Evolutionary conservation across 2,797 vertebrate genomes (phyloP), one percentile per base, ranked within the genome.

Genomic region (Thripadectes ignobilis): DNA sequence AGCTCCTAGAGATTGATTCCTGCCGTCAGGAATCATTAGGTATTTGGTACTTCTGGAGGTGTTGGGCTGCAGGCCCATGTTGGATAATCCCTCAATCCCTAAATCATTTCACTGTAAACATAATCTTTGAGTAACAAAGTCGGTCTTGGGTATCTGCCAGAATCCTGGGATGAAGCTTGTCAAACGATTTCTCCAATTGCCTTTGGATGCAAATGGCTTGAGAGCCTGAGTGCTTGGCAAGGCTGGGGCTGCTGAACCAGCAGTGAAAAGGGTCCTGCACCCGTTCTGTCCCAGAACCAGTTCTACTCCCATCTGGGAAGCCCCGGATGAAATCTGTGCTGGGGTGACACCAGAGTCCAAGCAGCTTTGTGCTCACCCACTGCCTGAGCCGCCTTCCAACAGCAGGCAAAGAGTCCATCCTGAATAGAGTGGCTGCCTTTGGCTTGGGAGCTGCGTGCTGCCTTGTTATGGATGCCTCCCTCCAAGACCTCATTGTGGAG

Each of bases 1-100:
- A 23, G 71, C 61, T 91, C 61, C 22, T 1, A 0, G 43, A 89
- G 81, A 96, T 85, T 80, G 92, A 95, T 95, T 89, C 91, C 61
- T 89, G 89, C 86, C 94, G 92, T 94, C 92, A 96, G 92, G 88
- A 96, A 89, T 94, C 73, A 80, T 96, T 94, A 93, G 92, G 66
- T 75, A 15, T 81, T 91, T 79, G 86, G 68, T 96, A 32, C 71
- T 57, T 71, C 36, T 77, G 68, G 82, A 88, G 58, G 61, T 57
- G 41, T 38, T 91, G 68, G 91, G 81, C 84, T 89, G 10, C 63
- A 45, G 85, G 76, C 80, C 85, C 78, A 20, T 29, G 65, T 30
- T 92, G 92, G 90, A 96, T 95, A 88, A 96, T 94, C 94, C 87
- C 78, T 94, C 87, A 95, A 93, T 96, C 89, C 92, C 90, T 94